Evolutionary conservation across 2,888 invertebrate species (phyloP).

Genomic region (Tribolium freemani): DNA sequence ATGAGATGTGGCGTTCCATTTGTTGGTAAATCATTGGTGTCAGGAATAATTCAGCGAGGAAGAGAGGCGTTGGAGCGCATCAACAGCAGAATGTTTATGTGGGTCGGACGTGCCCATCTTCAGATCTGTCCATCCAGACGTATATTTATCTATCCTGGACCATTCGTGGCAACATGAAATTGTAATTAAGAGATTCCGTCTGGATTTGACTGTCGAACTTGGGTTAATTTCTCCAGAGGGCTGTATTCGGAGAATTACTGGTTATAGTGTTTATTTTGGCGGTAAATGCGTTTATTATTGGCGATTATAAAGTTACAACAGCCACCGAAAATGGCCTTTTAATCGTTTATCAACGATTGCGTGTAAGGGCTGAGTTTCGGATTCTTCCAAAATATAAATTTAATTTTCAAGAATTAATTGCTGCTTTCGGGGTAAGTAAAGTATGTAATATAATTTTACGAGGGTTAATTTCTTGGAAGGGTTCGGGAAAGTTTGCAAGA

Average conservation of each 20-base stretch:
- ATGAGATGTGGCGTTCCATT: constrained; percentile 20
- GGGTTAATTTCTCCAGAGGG: constrained; percentile 65
- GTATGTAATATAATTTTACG: constrained; percentile 60
- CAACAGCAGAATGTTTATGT: constrained; percentile 42
- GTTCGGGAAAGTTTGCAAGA: constrained; percentile 24
- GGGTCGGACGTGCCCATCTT: constrained; percentile 40
- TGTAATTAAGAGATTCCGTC: constrained; percentile 58
- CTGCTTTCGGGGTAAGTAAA: constrained; percentile 59
- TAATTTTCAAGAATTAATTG: constrained; percentile 61
- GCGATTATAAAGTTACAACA: constrained; percentile 51
- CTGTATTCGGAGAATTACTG: constrained; percentile 53
- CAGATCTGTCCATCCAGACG: constrained; percentile 50
- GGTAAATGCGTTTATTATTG: constrained; percentile 53
- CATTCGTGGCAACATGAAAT: constrained; percentile 53
- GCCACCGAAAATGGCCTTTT: constrained; percentile 43
- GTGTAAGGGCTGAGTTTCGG: not conserved
- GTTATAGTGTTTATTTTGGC: constrained; percentile 51
- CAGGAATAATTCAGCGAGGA: constrained; percentile 23
- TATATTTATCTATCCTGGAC: constrained; percentile 54
- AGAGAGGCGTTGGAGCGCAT: constrained; percentile 28
- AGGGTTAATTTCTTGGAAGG: constrained; percentile 42
- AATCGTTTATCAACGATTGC: constrained; percentile 47
- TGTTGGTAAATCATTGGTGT: constrained; percentile 32
- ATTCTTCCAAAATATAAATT: constrained; percentile 53
- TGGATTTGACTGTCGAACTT: constrained; percentile 60